Evolutionary conservation across 2,797 vertebrate genomes (phyloP).

Genomic region (Syndactyla subalaris): DNA sequence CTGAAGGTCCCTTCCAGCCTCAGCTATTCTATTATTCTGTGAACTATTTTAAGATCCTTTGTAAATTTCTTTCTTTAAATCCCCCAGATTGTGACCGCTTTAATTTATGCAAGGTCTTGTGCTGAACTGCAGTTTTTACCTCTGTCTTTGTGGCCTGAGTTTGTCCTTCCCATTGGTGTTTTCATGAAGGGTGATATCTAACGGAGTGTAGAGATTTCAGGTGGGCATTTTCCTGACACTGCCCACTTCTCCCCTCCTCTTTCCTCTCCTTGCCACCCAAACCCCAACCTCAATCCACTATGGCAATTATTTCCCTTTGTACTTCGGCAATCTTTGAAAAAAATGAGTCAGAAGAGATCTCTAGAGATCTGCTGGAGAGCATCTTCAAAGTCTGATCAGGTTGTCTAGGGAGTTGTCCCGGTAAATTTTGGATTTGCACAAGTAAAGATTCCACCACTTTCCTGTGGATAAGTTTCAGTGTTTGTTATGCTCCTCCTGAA

Average conservation of each 20-base stretch:
- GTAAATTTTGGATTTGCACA: not conserved
- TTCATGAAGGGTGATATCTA: not conserved
- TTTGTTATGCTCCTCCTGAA: not conserved
- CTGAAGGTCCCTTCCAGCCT: not conserved
- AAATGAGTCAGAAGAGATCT: not conserved
- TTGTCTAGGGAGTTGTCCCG: not conserved
- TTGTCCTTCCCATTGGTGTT: not conserved
- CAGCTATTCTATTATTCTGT: not conserved
- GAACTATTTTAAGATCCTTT: not conserved
- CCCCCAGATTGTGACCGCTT: not conserved
- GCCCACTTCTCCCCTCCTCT: not conserved
- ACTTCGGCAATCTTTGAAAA: not conserved
- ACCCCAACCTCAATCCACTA: not conserved
- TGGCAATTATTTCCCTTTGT: not conserved
- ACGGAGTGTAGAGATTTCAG: not conserved
- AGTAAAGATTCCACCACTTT: not conserved
- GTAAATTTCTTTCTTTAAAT: not conserved
- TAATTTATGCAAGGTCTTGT: not conserved
- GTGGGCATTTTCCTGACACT: not conserved
- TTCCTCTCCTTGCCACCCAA: not conserved
- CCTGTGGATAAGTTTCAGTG: not conserved
- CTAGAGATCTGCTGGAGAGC: not conserved
- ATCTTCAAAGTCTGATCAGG: not conserved
- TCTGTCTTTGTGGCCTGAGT: not conserved
- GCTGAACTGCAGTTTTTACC: not conserved